Evolutionary conservation across 2,113 vertebrate species (phyloP).

Genomic region (Cichladusa arquata): DNA sequence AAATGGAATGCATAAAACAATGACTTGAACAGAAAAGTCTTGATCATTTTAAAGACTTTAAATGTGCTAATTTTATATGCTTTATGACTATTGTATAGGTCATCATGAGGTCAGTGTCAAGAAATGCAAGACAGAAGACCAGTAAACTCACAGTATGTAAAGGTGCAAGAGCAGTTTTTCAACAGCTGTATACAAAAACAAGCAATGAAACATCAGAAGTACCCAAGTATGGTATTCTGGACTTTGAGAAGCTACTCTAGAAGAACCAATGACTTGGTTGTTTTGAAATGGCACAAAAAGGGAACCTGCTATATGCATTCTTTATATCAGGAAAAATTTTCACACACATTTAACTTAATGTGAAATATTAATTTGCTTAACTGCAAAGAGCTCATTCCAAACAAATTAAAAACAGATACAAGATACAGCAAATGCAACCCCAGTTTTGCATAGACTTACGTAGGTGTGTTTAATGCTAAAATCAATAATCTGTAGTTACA

Average conservation of each 20-base stretch:
- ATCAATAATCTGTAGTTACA: not conserved
- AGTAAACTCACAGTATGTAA: not conserved
- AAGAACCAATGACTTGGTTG: not conserved
- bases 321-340: not conserved
- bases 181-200: not conserved
- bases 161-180: not conserved
- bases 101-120: not conserved
- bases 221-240: not conserved
- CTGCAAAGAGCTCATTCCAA: not conserved
- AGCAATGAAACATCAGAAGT: not conserved
- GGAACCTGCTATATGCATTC: not conserved
- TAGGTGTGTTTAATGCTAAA: not conserved
- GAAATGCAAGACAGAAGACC: not conserved
- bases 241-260: not conserved
- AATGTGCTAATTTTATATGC: not conserved
- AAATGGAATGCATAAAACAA: constrained; percentile 36
- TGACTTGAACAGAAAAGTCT: constrained; percentile 20
- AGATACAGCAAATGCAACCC: not conserved
- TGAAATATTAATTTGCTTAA: not conserved
- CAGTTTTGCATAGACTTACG: not conserved
- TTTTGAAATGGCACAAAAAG: constrained; percentile 16
- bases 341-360: not conserved
- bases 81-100: not conserved
- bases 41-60: not conserved
- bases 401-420: not conserved